phyloP scores from a whole-genome alignment of 2,888 invertebrate species.

The Leptura quadrifasciata region DNA sequence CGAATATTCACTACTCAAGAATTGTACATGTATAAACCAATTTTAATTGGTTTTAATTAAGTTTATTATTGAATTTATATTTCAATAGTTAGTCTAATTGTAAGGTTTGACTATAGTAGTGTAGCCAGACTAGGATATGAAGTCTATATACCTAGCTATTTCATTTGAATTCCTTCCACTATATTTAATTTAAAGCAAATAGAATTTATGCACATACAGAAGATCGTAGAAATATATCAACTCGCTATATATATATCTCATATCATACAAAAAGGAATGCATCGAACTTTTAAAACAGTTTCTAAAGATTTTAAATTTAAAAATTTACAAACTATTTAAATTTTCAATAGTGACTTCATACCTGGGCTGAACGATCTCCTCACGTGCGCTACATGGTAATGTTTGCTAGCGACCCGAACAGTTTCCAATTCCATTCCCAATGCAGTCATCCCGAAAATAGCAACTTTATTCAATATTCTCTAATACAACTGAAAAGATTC shows the following conservation, averaged over 20 bases:
- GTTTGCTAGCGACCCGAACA: slow-evolving; percentile 10
- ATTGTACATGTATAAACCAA: no score
- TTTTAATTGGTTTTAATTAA: no score
- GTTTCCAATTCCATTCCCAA: slow-evolving; percentile 7
- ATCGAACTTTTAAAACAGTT: slow-evolving; percentile 7
- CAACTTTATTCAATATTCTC: slow-evolving; percentile 7
- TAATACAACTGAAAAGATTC: neutral
- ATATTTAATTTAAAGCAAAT: neutral
- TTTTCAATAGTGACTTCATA: slow-evolving; percentile 54
- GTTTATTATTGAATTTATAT: no score
- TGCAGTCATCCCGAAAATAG: slow-evolving; percentile 7
- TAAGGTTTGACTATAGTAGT: neutral
- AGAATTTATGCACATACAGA: neutral
- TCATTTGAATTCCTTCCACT: neutral
- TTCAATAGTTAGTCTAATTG: no score
- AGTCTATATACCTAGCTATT: neutral
- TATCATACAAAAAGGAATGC: neutral
- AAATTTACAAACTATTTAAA: slow-evolving; percentile 60
- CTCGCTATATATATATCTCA: neutral
- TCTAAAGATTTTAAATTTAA: slow-evolving; percentile 49
- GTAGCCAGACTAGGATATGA: neutral
- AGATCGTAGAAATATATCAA: neutral
- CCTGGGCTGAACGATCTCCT: slow-evolving; percentile 46
- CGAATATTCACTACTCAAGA: no score
- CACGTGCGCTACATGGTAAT: slow-evolving; percentile 57